These are phyloP conservation scores for Plutella xylostella DNA, from an alignment of 2,888 invertebrate genomes.

Conservation along the genomic window DNA sequence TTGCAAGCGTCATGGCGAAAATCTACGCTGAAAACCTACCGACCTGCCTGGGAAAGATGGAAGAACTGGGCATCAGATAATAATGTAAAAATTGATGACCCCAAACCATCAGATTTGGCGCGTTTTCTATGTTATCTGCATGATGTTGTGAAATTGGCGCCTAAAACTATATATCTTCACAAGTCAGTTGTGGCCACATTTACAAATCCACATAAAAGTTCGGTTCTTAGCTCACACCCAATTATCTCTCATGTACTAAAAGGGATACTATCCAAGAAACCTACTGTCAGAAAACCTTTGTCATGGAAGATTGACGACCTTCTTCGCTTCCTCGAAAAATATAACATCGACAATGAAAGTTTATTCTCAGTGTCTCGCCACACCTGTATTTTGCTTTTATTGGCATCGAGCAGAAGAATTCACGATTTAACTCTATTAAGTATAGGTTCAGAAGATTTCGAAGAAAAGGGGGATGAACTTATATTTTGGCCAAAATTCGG, in stretches of 20 bases:
- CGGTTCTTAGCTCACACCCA: slow-evolving; percentile 8
- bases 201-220: slow-evolving; percentile 11
- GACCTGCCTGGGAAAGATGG: slow-evolving; percentile 14
- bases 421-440: slow-evolving; percentile 3
- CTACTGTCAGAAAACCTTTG: slow-evolving; percentile 3
- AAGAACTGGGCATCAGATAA: slow-evolving; percentile 6
- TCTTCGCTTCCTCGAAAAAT: slow-evolving; percentile 4
- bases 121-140: slow-evolving; percentile 9
- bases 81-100: background rate
- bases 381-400: slow-evolving; percentile 11
- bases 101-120: slow-evolving; percentile 9
- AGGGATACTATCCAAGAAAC: slow-evolving; percentile 10
- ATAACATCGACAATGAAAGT: background rate
- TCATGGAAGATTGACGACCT: slow-evolving; percentile 4
- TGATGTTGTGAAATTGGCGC: slow-evolving; percentile 14
- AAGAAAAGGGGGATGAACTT: background rate
- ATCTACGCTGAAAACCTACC: slow-evolving; percentile 18
- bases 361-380: slow-evolving; percentile 12
- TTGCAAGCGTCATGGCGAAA: slow-evolving; percentile 15
- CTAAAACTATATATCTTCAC: slow-evolving; percentile 18
- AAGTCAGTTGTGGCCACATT: slow-evolving; percentile 19
- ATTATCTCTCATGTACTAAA: slow-evolving; percentile 15
- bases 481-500: slow-evolving; percentile 6
- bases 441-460: background rate
- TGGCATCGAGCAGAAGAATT: slow-evolving; percentile 8